Base-by-base conservation (phyloP, 2,797 vertebrate genomes). In the Siniperca scherzeri region DNA sequence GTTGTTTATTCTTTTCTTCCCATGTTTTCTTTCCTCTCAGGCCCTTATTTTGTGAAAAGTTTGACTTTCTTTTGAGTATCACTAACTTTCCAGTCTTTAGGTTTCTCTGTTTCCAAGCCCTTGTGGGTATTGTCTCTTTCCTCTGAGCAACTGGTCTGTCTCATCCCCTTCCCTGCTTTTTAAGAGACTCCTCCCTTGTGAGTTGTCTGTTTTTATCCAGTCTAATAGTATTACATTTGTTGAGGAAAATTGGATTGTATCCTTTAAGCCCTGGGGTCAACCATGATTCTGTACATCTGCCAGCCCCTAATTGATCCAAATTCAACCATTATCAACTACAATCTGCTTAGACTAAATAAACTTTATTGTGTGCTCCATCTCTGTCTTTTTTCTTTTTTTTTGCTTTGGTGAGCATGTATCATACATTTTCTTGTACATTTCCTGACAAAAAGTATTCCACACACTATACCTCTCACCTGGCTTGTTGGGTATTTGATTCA, bases 141-240 rank as follows among this genome's bases (percentile, higher is more conserved):
- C 69, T 86, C 74, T 53, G 76, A 81, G 36, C 61, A 30, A 59
- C 70, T 78, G 79, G 38, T 72, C 56, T 8, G 74, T 81, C 73
- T 83, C 77, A 46, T 80, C 30, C 72, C 79, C 55, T 70, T 73
- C 70, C 65, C 55, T 86, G 92, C 81, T 95, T 93, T 98, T 98
- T 98, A 98, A 98, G 93, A 74, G 90, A 95, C 75, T 87, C 89
- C 94, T 93, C 89, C 88, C 84, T 88, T 88, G 87, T 78, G 82
- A 87, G 91, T 92, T 89, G 93, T 90, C 22, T 91, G 94, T 91
- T 89, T 93, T 93, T 87, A 92, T 89, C 89, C 72, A 55, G 52
- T 62, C 87, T 98, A 99, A 99, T 98, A 90, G 79, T 88, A 97
- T 99, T 99, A 97, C 86, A 90, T 95, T 95, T 95, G 92, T 95